Base-by-base conservation (phyloP, 2,888 invertebrate genomes). In the Chrysina gloriosa region DNA sequence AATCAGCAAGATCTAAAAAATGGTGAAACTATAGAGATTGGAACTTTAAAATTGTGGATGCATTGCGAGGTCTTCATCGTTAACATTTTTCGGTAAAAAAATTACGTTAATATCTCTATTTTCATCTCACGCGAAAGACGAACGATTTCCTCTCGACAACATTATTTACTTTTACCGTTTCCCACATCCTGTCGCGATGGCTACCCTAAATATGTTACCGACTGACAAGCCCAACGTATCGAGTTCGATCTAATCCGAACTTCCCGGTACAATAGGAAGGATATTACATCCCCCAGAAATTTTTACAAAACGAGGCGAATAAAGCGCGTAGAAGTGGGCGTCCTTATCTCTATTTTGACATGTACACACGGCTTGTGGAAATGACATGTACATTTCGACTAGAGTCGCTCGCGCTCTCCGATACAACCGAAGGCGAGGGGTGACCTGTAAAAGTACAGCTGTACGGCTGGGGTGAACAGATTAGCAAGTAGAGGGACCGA, bases 401-500 rank as follows among this genome's bases (percentile, higher is more conserved):
- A 45, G 45, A n/a, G 19, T 39, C 25, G 69, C 70, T 70, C 72
- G 69, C 69, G 67, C 70, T 69, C 69, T 67, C 68, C 68, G 39
- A 52, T 36, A 50, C 65, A 48, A 58, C 39, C 65, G 67, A n/a
- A n/a, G n/a, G 61, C 58, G 69, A 71, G 72, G 72, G 69, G n/a
- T 69, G 71, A 67, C 66, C 70, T 70, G 72, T 67, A 70, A 73
- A 73, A 71, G 73, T 73, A 72, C 73, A 72, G 72, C 72, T 72
- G 73, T 72, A 71, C 58, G 23, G 69, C 68, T 68, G 70, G 73
- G 73, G 73, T 71, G 71, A 71, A 73, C 73, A 73, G 73, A 73
- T 73, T 73, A 72, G 72, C 73, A 71, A 72, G 71, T 72, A 72
- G 72, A 73, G 70, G 73, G 73, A 70, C 69, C 39, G 70, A 73